phyloP scores from a whole-genome alignment of 2,113 vertebrate genomes.

The Pionites leucogaster region DNA sequence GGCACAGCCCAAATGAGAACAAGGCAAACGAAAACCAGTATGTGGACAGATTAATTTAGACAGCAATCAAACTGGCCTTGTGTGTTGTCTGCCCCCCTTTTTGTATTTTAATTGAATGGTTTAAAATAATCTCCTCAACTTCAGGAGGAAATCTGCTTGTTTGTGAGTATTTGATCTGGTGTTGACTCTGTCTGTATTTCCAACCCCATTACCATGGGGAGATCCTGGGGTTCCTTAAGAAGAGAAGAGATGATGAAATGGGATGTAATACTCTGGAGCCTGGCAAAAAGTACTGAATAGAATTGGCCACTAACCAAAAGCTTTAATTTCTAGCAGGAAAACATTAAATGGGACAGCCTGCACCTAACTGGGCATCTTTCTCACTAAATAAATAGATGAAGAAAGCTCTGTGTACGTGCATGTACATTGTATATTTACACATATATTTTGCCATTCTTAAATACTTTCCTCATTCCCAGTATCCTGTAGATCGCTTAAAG shows the following conservation, averaged over 20 bases:
- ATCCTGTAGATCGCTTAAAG: background rate
- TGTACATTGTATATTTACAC: background rate
- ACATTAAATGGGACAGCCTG: background rate
- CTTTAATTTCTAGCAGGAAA: constrained; percentile 40
- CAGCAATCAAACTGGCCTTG: background rate
- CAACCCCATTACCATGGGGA: background rate
- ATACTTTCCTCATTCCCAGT: background rate
- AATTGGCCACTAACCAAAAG: background rate
- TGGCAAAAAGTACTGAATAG: background rate
- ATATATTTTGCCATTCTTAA: background rate
- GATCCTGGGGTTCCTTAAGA: background rate
- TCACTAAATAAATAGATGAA: background rate
- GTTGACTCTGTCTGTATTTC: background rate
- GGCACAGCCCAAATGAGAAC: background rate
- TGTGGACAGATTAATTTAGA: background rate
- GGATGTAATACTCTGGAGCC: background rate
- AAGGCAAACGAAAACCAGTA: background rate
- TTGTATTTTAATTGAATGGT: background rate
- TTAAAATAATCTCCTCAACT: constrained; percentile 24
- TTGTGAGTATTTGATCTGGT: background rate
- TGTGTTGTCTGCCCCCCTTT: too few relatives aligned
- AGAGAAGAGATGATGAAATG: background rate
- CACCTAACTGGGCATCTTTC: constrained; percentile 9
- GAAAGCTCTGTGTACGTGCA: background rate
- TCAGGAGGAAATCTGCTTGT: background rate